Evolutionary conservation across 2,113 vertebrate genomes (phyloP).

Genomic region (Cyphomyrus plagiostoma): DNA sequence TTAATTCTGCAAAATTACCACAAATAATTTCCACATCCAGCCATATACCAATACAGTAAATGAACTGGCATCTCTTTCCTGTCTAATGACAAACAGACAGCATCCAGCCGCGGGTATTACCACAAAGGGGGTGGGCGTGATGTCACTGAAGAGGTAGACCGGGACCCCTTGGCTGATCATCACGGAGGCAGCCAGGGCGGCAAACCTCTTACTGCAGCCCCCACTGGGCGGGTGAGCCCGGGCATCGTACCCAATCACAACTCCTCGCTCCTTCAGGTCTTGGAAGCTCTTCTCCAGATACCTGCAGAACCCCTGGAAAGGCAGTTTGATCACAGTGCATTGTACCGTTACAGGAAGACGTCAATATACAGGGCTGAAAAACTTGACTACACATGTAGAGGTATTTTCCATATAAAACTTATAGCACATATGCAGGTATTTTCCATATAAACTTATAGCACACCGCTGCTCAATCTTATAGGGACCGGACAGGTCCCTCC

Average conservation of each 20-base stretch:
- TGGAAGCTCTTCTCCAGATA: conserved; percentile 79
- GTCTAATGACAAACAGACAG: neutral
- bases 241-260: conserved; percentile 87
- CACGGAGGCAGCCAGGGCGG: conserved; percentile 75
- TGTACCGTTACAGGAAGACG: neutral
- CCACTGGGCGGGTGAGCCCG: conserved; percentile 79
- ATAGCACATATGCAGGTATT: neutral
- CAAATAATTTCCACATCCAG: neutral
- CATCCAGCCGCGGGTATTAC: conserved; percentile 45
- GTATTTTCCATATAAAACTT: neutral
- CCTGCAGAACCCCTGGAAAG: conserved; percentile 77
- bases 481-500: neutral
- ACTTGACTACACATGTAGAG: neutral
- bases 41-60: neutral
- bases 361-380: neutral
- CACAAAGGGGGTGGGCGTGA: conserved; percentile 95
- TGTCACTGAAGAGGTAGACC: conserved; percentile 81
- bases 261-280: conserved; percentile 78
- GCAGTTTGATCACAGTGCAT: neutral
- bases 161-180: conserved; percentile 80
- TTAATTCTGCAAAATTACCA: neutral
- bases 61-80: neutral
- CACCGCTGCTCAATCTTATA: neutral
- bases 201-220: conserved; percentile 81
- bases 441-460: neutral